A percentile compares a stretch with the other conserved stretches of the same genome.
Evolutionary conservation across 2,113 vertebrate genomes (phyloP).

Genomic region (Triplophysa dalaica): DNA sequence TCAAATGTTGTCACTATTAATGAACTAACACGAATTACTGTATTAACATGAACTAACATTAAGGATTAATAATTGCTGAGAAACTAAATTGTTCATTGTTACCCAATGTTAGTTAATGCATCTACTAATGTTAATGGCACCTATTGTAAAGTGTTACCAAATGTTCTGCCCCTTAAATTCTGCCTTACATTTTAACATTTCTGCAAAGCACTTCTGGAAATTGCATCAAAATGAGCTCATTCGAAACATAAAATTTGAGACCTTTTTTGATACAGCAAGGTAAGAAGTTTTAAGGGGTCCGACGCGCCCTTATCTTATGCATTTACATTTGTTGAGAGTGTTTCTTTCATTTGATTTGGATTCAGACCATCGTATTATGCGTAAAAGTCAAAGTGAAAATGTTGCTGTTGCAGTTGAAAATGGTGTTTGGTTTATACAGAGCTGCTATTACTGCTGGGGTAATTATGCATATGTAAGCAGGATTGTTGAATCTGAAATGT

Average conservation of each 20-base stretch:
- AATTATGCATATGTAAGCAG: conserved; percentile 34
- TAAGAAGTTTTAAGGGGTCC: background rate
- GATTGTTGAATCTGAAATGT: conserved; percentile 35
- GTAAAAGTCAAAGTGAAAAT: conserved; percentile 3
- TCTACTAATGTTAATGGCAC: background rate
- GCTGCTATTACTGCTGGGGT: conserved; percentile 19
- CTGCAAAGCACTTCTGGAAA: background rate
- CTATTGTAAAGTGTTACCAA: no score
- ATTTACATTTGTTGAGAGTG: conserved; percentile 12
- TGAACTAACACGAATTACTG: background rate
- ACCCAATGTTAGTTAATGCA: no score
- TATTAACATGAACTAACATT: no score
- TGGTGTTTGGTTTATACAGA: conserved; percentile 25
- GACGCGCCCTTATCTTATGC: background rate
- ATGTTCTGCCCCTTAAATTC: no score
- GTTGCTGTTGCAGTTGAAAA: background rate
- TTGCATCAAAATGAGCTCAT: background rate
- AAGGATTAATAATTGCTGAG: no score
- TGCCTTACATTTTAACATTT: background rate
- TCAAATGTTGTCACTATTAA: background rate
- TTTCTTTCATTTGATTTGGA: background rate
- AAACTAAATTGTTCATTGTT: no score
- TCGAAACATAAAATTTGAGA: background rate
- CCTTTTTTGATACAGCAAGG: background rate
- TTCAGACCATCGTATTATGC: background rate